Percentiles rank a stretch among this genome's conserved stretches.
Conservation (phyloP, 2,797 vertebrate genomes). For the Halcyon badia region DNA sequence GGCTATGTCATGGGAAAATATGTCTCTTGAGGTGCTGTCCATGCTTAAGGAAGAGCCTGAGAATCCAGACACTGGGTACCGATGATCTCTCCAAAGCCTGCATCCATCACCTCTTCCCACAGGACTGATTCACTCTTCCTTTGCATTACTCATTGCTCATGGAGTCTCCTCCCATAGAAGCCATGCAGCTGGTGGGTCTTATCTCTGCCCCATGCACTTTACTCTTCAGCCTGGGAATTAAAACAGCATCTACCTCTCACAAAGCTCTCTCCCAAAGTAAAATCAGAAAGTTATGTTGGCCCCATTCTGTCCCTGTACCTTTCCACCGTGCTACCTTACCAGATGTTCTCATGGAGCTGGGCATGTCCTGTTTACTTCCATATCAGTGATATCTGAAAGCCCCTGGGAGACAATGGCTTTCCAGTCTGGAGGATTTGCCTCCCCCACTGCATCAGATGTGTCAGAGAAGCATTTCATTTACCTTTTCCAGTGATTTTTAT, state of each 20-base stretch:
- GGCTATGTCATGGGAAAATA: not conserved
- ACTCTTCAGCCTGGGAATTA: not conserved
- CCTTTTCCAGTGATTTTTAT: constrained; percentile 64
- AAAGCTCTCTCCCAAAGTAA: not conserved
- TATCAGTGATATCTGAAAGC: constrained; percentile 32
- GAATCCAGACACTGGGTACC: not conserved
- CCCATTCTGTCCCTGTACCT: not conserved
- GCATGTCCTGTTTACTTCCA: constrained; percentile 26
- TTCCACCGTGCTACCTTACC: not conserved
- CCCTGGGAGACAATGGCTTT: constrained; percentile 24
- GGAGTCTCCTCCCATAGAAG: not conserved
- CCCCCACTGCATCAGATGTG: constrained; percentile 54
- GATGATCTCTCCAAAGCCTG: not conserved
- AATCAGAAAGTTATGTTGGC: not conserved
- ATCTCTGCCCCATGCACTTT: not conserved
- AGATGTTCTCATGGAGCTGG: not conserved
- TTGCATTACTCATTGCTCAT: not conserved
- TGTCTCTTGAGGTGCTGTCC: not conserved
- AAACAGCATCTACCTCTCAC: not conserved
- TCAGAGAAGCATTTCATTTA: constrained; percentile 67
- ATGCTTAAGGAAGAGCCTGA: not conserved
- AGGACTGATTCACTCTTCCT: not conserved
- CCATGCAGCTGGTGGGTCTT: not conserved
- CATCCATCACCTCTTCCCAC: not conserved
- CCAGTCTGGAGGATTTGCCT: constrained; percentile 33